Base-by-base conservation (phyloP, 2,888 invertebrate genomes). In the Odontomyia ornata region DNA sequence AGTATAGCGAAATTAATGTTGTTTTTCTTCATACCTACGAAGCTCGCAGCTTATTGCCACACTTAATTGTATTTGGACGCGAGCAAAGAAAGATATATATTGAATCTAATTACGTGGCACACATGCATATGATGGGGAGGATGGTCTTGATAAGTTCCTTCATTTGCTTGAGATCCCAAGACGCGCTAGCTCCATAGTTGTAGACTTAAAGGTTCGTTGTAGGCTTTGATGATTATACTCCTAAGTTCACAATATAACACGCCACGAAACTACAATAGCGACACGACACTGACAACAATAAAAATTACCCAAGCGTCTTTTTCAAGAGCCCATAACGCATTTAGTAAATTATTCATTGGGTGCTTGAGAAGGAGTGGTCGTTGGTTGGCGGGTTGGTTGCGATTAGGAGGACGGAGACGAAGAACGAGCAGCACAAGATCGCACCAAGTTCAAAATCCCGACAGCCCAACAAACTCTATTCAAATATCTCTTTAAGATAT, bases 21-120 rank as follows among this genome's bases (percentile, higher is more conserved):
- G 65, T 69, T 69, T 25, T 69, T 69, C 60, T 60, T 46, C 57
- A 56, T 72, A 69, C 43, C 73, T 18, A 25, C 15, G 7, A 28
- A 52, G n/a, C 56, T 52, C 52, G 52, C 60, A 13, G 46, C 73
- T 73, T 57, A 73, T 73, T 73, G 73, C 57, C 57, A 57, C 46
- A 30, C 60, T 73, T 73, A 60, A 73, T 73, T 73, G 57, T 73
- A 57, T 73, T 73, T 57, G 60, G 57, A 60, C 57, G 60, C 36
- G 36, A 60, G 69, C 47, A 46, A 23, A 60, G 60, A 25, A 13
- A 25, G 21, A 60, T 47, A 60, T 36, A 73, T 73, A 60, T 73
- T 73, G 73, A 73, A 73, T 73, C 73, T 73, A 73, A 73, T 73
- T 73, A 73, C 73, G 73, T 60, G 60, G 60, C 60, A 60, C 60